Base-by-base conservation (phyloP, 2,113 vertebrate species). In the Gallinago media region DNA sequence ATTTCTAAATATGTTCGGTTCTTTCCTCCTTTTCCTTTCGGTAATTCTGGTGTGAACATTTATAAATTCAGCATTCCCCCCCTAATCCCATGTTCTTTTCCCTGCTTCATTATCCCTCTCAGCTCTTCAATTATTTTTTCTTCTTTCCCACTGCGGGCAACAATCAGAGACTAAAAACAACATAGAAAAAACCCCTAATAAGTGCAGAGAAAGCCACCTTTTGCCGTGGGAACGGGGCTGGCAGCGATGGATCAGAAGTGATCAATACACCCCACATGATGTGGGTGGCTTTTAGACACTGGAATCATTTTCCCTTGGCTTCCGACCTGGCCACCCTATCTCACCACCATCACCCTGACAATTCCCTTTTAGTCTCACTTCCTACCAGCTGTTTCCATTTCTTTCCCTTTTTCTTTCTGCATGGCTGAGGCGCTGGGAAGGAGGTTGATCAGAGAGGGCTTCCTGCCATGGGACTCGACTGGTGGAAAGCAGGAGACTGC, bases 301-400 rank as follows among this genome's bases (percentile, higher is more conserved):
- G 70, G 78, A 58, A 66, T 32, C 6, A 12, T 80, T 86, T 88
- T 80, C 68, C 50, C 62, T 75, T 63, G 32, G 27, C 56, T 88
- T 79, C 75, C 26, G 9, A 36, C 29, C 42, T 42, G 55, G 67
- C 34, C 52, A 55, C 27, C 38, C 34, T 36, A 25, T 40, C 67
- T 85, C 75, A 71, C 15, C 59, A 63, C 75, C 32, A 38, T 55
- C 36, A 62, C 23, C 75, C 71, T 55, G 92, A 70, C 50, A 42
- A 59, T 62, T 70, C 26, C 58, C 55, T 62, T 80, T 49, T 44
- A 46, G n/a, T 85, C 82, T 94, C 85, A 47, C 68, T 70, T 83
- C 47, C 79, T 59, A 54, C 59, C 85, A 95, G 78, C 82, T 89
- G 89, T 67, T 95, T 76, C 67, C 66, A 34, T 79, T 96, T 74